Base-by-base conservation (phyloP, 2,888 invertebrate species). In the Pollenia griseotomentosa region DNA sequence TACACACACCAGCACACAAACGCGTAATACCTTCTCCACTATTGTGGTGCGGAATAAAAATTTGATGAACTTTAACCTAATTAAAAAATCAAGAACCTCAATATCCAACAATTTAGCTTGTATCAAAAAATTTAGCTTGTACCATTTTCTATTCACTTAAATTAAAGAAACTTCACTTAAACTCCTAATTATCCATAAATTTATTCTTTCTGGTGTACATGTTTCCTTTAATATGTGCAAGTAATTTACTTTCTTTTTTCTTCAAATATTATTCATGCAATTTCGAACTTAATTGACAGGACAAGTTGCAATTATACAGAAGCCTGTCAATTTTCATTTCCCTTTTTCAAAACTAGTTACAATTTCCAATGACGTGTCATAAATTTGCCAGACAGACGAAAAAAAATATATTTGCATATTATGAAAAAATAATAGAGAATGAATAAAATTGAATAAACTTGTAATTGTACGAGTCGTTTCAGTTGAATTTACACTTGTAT, bases 291-390 rank as follows among this genome's bases (percentile, higher is more conserved):
- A 74, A 68, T 74, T 74, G 59, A 75, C 59, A 51, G 33, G 65
- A 57, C 46, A 73, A 81, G 40, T 65, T 73, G 55, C 48, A 23
- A 23, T 42, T 12, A 23, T 11, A 48, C 40, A 65, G 19, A 55
- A 59, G 7, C 66, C n/a, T 16, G 48, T 74, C 40, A 75, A 68
- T 51, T 75, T 61, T 53, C 16, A 66, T 82, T 75, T 59, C 44
- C 40, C 9, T 57, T n/a, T 61, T 48, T 23, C 40, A 14, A 57
- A 59, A 80, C 46, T 46, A 44, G 44, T 63, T 71, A 63, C 44
- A 63, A 73, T 44, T 73, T 61, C 19, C 33, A 66, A 19, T 48
- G 16, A 66, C 74, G 74, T 82, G 82, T 42, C 71, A 68, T 82
- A 68, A 61, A 82, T 68, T 82, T 75, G 53, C 16, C 66, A 75